Evolutionary conservation across 2,888 invertebrate genomes (phyloP).

Genomic region (Rhaphigaster nebulosa): DNA sequence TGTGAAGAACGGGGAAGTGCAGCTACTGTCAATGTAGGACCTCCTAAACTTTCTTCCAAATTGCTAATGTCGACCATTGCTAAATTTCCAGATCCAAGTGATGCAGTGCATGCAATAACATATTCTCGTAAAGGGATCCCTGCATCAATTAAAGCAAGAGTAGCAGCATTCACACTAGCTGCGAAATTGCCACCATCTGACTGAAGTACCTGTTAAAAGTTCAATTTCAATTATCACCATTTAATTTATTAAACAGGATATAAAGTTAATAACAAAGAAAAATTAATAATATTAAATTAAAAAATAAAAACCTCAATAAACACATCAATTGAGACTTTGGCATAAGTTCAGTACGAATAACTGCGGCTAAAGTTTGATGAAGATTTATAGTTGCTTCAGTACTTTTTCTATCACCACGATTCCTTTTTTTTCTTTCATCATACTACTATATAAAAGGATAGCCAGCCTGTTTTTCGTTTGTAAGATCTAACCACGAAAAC

Average conservation of each 20-base stretch:
- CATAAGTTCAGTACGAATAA: slow-evolving; percentile 90
- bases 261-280: neutral
- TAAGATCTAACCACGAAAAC: too few species aligned
- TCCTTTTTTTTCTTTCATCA: slow-evolving; percentile 90
- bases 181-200: slow-evolving; percentile 95
- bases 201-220: slow-evolving; percentile 71
- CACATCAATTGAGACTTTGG: slow-evolving; percentile 97
- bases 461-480: too few species aligned
- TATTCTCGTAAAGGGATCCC: slow-evolving; percentile 95
- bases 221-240: slow-evolving; percentile 27
- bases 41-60: slow-evolving; percentile 88
- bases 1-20: slow-evolving; percentile 84
- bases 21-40: slow-evolving; percentile 87
- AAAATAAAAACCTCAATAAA: slow-evolving; percentile 83
- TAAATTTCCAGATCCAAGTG: slow-evolving; percentile 81
- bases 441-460: too few species aligned
- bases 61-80: slow-evolving; percentile 91
- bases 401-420: slow-evolving; percentile 91
- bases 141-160: slow-evolving; percentile 95
- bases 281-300: neutral
- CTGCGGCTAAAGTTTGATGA: slow-evolving; percentile 89
- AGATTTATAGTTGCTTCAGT: slow-evolving; percentile 91
- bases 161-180: slow-evolving; percentile 95
- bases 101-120: slow-evolving; percentile 91
- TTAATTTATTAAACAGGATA: neutral